A percentile compares a stretch with the other conserved stretches of the same genome.
Conservation (phyloP, 2,113 vertebrate genomes). For the Bucco capensis region DNA sequence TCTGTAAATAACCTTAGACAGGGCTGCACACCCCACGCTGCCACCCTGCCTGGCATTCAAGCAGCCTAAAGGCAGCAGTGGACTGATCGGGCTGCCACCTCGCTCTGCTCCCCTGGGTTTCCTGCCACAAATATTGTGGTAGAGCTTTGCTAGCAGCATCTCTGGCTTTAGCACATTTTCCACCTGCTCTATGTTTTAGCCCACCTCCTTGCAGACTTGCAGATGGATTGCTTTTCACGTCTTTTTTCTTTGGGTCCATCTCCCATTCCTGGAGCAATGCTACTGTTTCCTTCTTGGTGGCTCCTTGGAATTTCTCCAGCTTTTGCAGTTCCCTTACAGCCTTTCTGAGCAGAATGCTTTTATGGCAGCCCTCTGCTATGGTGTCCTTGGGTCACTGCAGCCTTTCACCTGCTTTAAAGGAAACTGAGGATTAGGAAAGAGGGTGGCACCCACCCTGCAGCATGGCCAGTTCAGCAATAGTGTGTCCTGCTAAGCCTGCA, state of each 20-base stretch:
- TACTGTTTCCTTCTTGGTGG: background rate
- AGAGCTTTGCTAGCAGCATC: background rate
- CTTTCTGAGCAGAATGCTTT: background rate
- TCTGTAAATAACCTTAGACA: rapidly evolving
- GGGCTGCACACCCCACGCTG: rapidly evolving
- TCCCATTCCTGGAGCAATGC: rapidly evolving
- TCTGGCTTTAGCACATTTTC: background rate
- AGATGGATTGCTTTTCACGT: rapidly evolving
- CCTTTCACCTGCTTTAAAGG: background rate
- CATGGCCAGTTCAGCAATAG: rapidly evolving
- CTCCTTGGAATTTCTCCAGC: background rate
- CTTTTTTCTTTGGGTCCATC: background rate
- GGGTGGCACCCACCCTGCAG: background rate
- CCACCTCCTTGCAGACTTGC: rapidly evolving
- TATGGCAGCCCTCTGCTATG: background rate
- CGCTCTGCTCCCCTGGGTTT: background rate
- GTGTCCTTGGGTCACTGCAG: background rate
- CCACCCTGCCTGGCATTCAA: background rate
- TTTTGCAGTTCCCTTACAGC: background rate
- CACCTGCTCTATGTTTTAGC: background rate
- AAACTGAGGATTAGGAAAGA: background rate
- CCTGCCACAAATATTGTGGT: rapidly evolving
- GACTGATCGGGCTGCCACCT: background rate
- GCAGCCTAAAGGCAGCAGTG: background rate
- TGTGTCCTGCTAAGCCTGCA: rapidly evolving